A percentile compares a stretch with the other conserved stretches of the same genome.
Conservation (phyloP, 2,113 vertebrate species). For the Sinocyclocheilus maitianheensis region DNA sequence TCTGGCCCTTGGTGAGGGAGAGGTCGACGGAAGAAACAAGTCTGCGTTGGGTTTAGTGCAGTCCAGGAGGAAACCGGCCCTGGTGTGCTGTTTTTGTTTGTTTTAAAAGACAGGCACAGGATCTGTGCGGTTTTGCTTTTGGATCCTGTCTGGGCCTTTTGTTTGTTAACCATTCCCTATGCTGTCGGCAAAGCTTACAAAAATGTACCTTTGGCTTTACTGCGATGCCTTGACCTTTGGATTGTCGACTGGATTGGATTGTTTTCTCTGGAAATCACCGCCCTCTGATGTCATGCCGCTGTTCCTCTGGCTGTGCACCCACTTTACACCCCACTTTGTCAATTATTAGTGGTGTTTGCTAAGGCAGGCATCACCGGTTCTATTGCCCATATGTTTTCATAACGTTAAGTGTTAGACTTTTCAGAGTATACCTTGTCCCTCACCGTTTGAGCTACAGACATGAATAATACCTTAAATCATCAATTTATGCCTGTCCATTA, state of each 20-base stretch:
- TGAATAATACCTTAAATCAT: neutral
- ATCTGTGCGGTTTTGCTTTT: slow-evolving; percentile 54
- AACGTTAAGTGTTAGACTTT: neutral
- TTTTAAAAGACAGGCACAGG: slow-evolving; percentile 61
- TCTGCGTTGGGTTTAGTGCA: slow-evolving; percentile 32
- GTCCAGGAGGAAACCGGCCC: slow-evolving; percentile 59
- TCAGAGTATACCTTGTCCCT: neutral
- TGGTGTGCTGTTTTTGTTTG: slow-evolving; percentile 48
- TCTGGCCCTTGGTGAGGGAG: slow-evolving; percentile 64
- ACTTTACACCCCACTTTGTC: neutral
- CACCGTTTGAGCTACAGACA: neutral
- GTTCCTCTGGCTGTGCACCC: slow-evolving; percentile 18
- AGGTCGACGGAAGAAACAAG: slow-evolving; percentile 31
- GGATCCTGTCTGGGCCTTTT: slow-evolving; percentile 26
- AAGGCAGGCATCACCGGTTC: neutral
- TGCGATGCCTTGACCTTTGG: slow-evolving; percentile 29
- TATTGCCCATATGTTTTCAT: neutral
- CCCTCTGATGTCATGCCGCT: neutral
- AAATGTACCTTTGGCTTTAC: slow-evolving; percentile 31
- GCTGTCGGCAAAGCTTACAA: slow-evolving; percentile 20
- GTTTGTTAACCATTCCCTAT: slow-evolving; percentile 23
- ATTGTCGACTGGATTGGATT: neutral
- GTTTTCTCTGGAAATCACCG: neutral
- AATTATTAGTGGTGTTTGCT: neutral
- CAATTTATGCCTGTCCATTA: neutral